phyloP scores from a whole-genome alignment of 2,113 vertebrate species.

The Cyprinodon variegatus region DNA sequence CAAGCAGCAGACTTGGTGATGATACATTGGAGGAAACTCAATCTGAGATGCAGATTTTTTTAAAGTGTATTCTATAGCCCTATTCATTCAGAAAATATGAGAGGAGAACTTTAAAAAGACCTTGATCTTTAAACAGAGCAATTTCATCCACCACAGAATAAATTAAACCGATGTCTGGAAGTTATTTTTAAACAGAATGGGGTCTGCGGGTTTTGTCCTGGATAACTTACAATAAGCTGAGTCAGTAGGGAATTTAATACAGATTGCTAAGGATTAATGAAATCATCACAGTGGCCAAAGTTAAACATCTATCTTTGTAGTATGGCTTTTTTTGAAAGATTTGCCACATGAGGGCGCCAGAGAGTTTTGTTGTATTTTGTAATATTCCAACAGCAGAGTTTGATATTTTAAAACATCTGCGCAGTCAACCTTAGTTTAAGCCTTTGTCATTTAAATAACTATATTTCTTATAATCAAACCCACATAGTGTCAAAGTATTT shows the following conservation, averaged over 20 bases:
- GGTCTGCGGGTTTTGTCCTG: neutral
- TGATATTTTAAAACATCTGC: neutral
- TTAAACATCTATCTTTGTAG: neutral
- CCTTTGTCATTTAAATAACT: constrained; percentile 9
- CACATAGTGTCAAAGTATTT: constrained; percentile 24
- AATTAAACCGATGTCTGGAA: neutral
- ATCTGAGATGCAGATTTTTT: neutral
- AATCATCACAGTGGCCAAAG: neutral
- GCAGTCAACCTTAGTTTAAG: constrained; percentile 14
- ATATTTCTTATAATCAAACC: constrained; percentile 36
- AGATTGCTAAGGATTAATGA: neutral
- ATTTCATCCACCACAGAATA: constrained; percentile 5
- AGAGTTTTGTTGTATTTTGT: constrained; percentile 10
- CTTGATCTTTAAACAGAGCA: neutral
- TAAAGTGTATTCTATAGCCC: neutral
- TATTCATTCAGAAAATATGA: neutral
- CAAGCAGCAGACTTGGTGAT: neutral
- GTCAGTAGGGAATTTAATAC: neutral
- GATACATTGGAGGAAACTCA: neutral
- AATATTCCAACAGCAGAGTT: neutral
- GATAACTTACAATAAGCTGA: neutral
- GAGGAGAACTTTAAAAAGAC: neutral
- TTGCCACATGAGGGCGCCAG: constrained; percentile 47
- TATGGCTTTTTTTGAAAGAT: neutral
- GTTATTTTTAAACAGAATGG: constrained; percentile 10